Evolutionary conservation across 2,113 vertebrate genomes (phyloP), one percentile per base, ranked within the genome.

Genomic region (Urocynchramus pylzowi): DNA sequence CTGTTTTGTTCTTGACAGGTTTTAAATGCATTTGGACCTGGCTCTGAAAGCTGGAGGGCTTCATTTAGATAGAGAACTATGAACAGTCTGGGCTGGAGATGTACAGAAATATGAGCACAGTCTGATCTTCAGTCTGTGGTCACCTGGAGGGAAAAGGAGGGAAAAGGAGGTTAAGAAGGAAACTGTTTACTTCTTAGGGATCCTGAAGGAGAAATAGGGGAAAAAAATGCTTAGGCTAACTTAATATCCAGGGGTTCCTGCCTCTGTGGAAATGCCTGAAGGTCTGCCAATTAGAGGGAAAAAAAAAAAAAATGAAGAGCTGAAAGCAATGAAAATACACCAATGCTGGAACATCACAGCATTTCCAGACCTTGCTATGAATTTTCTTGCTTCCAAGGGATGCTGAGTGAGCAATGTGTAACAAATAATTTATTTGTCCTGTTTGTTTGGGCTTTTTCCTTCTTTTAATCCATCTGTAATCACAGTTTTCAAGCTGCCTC

Each of bases 1-100:
- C 26, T 49, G 18, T 71, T 95, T 93, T 96, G 54, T 73, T 97
- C 84, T 96, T 95, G 85, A 57, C 45, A 82, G 49, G 42, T 49
- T 96, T 96, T 95, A 79, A 92, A 41, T 94, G 70, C 27, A 31
- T 54, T 92, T 92, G 80, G 41, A 95, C 73, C 19, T 23, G 28
- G 3, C 4, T 81, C 13, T 87, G 42, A 69, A 87, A 63, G 37
- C 8, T 39, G 18, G 39, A 86, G 13, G 8, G 6, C 35, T 42
- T 79, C 30, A 33, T 47, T 71, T 22, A 60, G 16, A 28, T 5
- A 35, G 57, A 64, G 21, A 84, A 10, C 23, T 82, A 18, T 1
- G 9, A 74, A 45, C 7, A 59, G 12, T 37, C 33, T 69, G 31
- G 35, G 23, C 41, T 71, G 44, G 37, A 94, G 23, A 78, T 30